These are phyloP conservation scores for Odontocolon sp. DNA, from an alignment of 2,888 invertebrate genomes.

Conservation along the genomic window DNA sequence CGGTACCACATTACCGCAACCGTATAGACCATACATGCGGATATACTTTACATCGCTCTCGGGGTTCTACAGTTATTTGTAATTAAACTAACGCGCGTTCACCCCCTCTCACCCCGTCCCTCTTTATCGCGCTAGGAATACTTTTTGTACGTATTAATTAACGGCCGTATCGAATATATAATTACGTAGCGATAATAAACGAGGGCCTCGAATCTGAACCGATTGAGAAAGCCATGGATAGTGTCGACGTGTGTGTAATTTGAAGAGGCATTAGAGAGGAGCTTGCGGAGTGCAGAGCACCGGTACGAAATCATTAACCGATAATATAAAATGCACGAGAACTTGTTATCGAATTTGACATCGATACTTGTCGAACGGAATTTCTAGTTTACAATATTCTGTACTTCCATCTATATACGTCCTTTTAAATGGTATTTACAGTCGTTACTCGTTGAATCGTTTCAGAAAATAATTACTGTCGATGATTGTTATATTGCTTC, in stretches of 20 bases:
- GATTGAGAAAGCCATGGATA: neutral
- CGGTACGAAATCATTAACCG: neutral
- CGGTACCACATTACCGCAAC: no score
- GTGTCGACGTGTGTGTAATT: neutral
- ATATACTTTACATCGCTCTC: constrained; percentile 25
- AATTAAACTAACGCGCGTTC: constrained; percentile 54
- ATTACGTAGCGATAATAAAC: constrained; percentile 45
- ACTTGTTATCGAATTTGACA: neutral
- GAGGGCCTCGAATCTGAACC: neutral
- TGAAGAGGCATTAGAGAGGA: no score
- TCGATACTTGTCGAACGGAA: no score
- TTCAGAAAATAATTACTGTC: neutral
- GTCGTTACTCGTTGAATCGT: neutral
- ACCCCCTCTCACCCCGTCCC: constrained; percentile 3
- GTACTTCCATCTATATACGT: neutral
- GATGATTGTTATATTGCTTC: neutral
- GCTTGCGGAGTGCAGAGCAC: no score
- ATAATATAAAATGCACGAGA: neutral
- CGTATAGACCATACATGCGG: neutral
- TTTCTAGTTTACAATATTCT: neutral
- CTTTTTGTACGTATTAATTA: constrained; percentile 54
- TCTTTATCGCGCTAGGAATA: constrained; percentile 42
- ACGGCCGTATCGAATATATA: constrained; percentile 41
- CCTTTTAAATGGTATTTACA: neutral
- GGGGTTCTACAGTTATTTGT: constrained; percentile 42